Conservation (phyloP, 2,888 invertebrate genomes). For the Chirona hameri region DNA sequence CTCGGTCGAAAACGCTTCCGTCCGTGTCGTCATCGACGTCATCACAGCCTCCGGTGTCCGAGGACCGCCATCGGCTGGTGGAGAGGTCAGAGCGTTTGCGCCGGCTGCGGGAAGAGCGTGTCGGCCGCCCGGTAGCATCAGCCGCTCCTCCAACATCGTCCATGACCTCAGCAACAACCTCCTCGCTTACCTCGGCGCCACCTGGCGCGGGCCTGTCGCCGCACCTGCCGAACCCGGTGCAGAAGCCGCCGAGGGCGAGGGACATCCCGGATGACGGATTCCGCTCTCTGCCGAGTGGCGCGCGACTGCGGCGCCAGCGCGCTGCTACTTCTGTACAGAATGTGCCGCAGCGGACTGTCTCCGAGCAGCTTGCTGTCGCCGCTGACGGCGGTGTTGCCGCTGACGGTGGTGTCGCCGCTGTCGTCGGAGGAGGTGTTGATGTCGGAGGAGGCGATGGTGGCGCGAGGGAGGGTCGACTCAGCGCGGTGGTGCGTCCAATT, state of each 20-base stretch:
- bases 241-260: background rate
- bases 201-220: background rate
- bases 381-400: background rate
- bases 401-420: no score
- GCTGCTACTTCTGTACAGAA: background rate
- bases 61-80: background rate
- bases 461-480: background rate
- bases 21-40: background rate
- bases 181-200: no score
- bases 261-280: background rate
- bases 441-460: background rate
- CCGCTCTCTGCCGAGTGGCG: background rate
- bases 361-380: background rate
- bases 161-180: background rate
- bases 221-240: background rate
- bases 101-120: background rate
- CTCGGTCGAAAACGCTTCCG: background rate
- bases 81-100: background rate
- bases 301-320: background rate
- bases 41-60: background rate
- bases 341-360: background rate
- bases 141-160: background rate
- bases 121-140: background rate
- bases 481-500: no score
- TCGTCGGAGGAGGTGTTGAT: no score